These are phyloP conservation scores for Cephus spinipes DNA, from an alignment of 2,888 invertebrate genomes.

Conservation along the genomic window DNA sequence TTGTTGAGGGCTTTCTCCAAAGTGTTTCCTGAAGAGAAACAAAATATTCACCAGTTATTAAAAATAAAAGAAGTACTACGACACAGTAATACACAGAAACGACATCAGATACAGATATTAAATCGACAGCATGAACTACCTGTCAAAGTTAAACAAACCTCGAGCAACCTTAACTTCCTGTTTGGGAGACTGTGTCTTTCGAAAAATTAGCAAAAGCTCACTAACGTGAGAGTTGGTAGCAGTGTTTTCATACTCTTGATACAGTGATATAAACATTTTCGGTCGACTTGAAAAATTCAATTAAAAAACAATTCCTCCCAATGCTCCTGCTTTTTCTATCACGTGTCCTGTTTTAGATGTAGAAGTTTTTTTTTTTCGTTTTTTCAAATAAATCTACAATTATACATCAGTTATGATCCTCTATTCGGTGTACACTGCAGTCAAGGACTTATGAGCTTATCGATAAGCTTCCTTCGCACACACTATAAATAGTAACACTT, in stretches of 20 bases:
- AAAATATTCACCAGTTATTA: neutral
- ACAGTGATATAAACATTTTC: conserved; percentile 57
- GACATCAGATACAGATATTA: too few species aligned
- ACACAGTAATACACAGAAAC: too few species aligned
- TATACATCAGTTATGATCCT: too few species aligned
- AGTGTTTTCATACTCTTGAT: conserved; percentile 56
- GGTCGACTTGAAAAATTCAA: conserved; percentile 26
- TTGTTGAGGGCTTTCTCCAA: conserved; percentile 81
- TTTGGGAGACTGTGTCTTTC: conserved; percentile 38
- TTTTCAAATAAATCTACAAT: neutral
- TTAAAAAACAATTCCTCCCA: neutral
- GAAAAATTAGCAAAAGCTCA: conserved; percentile 54
- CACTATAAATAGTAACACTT: too few species aligned
- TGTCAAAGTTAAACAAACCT: conserved; percentile 43
- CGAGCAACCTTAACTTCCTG: conserved; percentile 34
- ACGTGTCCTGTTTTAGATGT: neutral
- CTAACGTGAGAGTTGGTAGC: conserved; percentile 48
- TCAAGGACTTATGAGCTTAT: too few species aligned
- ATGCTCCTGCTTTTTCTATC: neutral
- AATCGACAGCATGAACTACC: too few species aligned
- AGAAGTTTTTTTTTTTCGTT: neutral
- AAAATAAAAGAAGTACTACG: neutral
- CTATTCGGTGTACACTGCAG: too few species aligned
- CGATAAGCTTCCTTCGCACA: too few species aligned
- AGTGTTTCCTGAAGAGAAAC: conserved; percentile 72